These are phyloP conservation scores for Sycon ciliatum DNA, from an alignment of 37 sponge, comb jelly and placozoan genomes.

Conservation along the genomic window DNA sequence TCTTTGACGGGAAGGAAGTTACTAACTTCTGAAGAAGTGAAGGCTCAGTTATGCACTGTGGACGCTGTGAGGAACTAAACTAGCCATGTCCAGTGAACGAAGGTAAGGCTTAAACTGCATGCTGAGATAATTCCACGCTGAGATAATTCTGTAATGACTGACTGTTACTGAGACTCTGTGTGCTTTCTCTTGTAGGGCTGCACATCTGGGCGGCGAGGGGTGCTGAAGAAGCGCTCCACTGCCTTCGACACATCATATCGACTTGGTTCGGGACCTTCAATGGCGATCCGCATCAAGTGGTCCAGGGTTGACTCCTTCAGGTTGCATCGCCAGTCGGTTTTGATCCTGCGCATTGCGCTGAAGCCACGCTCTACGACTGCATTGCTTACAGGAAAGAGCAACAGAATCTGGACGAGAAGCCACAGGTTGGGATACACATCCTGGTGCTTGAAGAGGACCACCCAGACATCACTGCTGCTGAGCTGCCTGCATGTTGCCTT, in stretches of 20 bases:
- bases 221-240: slow-evolving; percentile 11
- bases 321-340: slow-evolving; percentile 13
- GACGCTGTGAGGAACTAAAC: no score
- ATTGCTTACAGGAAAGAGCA: slow-evolving; percentile 16
- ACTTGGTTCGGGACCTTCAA: neutral
- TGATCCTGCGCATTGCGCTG: slow-evolving; percentile 16
- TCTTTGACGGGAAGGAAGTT: no score
- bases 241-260: neutral
- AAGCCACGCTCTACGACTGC: slow-evolving; percentile 13
- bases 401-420: slow-evolving; percentile 10
- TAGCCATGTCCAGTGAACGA: no score
- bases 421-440: no score
- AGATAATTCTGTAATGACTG: no score
- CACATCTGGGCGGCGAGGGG: slow-evolving; percentile 14
- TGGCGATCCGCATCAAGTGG: slow-evolving; percentile 14
- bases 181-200: no score
- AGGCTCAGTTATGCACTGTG: no score
- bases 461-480: neutral
- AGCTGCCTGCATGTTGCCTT: neutral
- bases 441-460: neutral
- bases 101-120: no score
- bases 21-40: no score
- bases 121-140: no score
- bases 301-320: slow-evolving; percentile 12
- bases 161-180: no score